A percentile compares a stretch with the other conserved stretches of the same genome.
phyloP scores from a whole-genome alignment of 2,797 vertebrate species.

The Sorex maritimensis region DNA sequence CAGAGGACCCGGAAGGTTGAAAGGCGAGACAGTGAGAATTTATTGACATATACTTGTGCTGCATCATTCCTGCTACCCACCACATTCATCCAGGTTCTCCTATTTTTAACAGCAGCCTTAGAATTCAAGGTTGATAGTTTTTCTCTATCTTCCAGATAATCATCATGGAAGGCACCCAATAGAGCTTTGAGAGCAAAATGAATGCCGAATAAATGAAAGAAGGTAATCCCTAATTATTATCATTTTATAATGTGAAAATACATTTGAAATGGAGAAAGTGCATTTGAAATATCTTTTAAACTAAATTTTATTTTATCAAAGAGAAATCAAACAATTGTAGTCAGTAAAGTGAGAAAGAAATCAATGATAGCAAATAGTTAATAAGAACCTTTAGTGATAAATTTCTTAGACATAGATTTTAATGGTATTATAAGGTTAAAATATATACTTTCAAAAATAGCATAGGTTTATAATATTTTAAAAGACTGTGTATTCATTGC shows the following conservation, averaged over 20 bases:
- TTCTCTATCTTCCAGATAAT: not conserved
- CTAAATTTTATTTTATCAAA: not conserved
- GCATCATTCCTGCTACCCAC: rapidly evolving
- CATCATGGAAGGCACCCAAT: not conserved
- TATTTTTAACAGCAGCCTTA: not conserved
- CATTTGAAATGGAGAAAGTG: not conserved
- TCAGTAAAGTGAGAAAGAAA: not conserved
- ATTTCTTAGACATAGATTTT: not conserved
- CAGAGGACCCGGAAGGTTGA: not conserved
- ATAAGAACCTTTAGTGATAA: too few species aligned
- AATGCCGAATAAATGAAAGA: not conserved
- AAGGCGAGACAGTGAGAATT: not conserved
- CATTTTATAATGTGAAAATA: too few species aligned
- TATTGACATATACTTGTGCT: not conserved
- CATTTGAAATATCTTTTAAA: not conserved
- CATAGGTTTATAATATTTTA: not conserved
- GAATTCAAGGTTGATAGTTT: not conserved
- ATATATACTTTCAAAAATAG: not conserved
- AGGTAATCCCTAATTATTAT: not conserved
- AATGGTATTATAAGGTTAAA: not conserved
- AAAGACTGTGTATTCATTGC: not conserved
- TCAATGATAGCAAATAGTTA: not conserved
- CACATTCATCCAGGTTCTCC: rapidly evolving
- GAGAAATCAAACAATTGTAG: not conserved
- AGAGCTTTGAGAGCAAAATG: not conserved